Evolutionary conservation across 2,797 vertebrate species (phyloP).

Genomic region (Gorsachius magnificus): DNA sequence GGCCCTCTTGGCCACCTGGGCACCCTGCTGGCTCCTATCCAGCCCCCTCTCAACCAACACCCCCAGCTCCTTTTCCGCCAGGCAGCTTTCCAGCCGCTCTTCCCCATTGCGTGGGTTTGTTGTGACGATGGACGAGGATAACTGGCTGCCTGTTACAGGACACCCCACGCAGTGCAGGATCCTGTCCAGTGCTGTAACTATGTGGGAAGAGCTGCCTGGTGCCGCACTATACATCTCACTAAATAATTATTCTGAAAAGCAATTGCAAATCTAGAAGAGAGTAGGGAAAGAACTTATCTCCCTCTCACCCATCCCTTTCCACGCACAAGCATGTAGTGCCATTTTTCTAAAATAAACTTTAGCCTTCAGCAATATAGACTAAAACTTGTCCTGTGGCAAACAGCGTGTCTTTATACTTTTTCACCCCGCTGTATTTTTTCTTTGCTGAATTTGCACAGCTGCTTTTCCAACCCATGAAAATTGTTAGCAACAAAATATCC

Average conservation of each 20-base stretch:
- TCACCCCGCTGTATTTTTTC: rapidly evolving
- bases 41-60: no score
- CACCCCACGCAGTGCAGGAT: rapidly evolving
- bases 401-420: no score
- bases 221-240: background rate
- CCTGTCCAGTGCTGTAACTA: rapidly evolving
- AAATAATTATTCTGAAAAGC: background rate
- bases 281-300: background rate
- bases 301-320: background rate
- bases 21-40: no score
- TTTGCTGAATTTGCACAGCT: background rate
- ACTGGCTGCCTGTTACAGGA: rapidly evolving
- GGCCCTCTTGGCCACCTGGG: no score
- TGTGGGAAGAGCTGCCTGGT: background rate
- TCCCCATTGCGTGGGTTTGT: no score
- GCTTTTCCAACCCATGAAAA: background rate
- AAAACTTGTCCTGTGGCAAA: background rate
- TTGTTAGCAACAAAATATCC: background rate
- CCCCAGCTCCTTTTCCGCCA: no score
- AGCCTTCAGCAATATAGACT: background rate
- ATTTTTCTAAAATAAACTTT: background rate
- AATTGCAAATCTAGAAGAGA: background rate
- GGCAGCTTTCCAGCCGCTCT: no score
- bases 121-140: no score
- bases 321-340: rapidly evolving